These are phyloP conservation scores for Clivina fossor DNA, from an alignment of 2,888 invertebrate genomes.

Conservation along the genomic window DNA sequence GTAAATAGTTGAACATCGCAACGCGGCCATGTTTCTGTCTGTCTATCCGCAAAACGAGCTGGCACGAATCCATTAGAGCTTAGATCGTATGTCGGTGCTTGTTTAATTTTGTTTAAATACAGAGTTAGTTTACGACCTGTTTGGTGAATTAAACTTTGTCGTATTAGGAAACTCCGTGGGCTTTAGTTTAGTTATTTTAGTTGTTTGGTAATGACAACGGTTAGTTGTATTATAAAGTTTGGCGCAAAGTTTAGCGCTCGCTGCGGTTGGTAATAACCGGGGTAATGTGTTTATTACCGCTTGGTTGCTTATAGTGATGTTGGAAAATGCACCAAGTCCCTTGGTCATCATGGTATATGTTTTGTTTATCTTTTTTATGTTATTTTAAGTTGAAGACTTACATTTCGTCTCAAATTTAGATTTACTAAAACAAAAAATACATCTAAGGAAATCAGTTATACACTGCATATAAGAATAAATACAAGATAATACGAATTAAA, in stretches of 20 bases:
- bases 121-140: slow-evolving; percentile 30
- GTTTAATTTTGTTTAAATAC: slow-evolving; percentile 31
- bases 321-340: slow-evolving; percentile 3
- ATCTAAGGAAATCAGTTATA: too few species aligned
- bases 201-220: slow-evolving; percentile 18
- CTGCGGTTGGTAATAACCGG: slow-evolving; percentile 11
- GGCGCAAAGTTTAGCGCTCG: slow-evolving; percentile 17
- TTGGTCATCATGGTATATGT: too few species aligned
- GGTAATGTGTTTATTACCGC: slow-evolving; percentile 28
- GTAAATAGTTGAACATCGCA: slow-evolving; percentile 10
- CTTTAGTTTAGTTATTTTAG: too few species aligned
- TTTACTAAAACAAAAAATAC: too few species aligned
- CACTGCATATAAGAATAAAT: too few species aligned
- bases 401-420: too few species aligned
- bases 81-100: too few species aligned
- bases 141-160: slow-evolving; percentile 26
- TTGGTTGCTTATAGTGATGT: too few species aligned
- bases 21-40: slow-evolving; percentile 5
- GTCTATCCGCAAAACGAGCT: not conserved
- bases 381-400: too few species aligned
- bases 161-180: not conserved
- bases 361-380: too few species aligned
- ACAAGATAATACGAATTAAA: too few species aligned
- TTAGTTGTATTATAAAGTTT: slow-evolving; percentile 17
- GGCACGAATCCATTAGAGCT: not conserved